Evolutionary conservation across 2,113 vertebrate genomes (phyloP), one percentile per base, ranked within the genome.

Genomic region (Pterocles burchelli): DNA sequence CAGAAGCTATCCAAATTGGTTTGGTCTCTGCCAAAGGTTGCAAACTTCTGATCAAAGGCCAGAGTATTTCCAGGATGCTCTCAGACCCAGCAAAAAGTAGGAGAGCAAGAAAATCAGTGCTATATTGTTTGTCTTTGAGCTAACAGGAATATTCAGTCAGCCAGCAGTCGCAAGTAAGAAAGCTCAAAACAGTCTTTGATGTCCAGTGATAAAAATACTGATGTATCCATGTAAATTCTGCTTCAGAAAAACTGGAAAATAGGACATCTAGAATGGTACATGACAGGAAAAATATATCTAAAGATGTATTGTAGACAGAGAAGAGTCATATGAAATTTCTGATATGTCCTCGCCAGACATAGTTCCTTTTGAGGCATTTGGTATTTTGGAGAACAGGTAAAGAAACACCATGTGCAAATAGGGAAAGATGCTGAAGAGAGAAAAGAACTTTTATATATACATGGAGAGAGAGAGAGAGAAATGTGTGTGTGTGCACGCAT

Each of bases 401-500:
- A 55, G 8, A 67, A 75, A 61, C 4, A 29, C 22, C 6, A 49
- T 20, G 14, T 51, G 67, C 49, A 90, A 93, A 63, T 33, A 38
- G 4, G 11, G 1, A 55, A 59, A 71, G 5, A 13, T 62, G 31
- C 4, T 61, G 36, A 86, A 92, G 46, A 67, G 17, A 11, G 16
- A 89, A 73, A 71, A 70, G 1, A 51, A 59, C 2, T 2, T 73
- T 66, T 72, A 43, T 25, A n/a, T 13, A 17, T 1, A 14, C 5
- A 54, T 6, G 7, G 9, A 43, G 7, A n/a, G 3, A 55, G 24
- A 55, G 24, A 71, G 15, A 38, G 3, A 72, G 2, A 77, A 19
- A 4, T 19, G 9, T 7, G 2, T 11, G 17, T 17, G 26, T 13
- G 14, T 13, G 3, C 13, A 6, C 5, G 3, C 6, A 6, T 16